Base-by-base conservation (phyloP, 2,888 invertebrate genomes). In the Catocala fraxini region DNA sequence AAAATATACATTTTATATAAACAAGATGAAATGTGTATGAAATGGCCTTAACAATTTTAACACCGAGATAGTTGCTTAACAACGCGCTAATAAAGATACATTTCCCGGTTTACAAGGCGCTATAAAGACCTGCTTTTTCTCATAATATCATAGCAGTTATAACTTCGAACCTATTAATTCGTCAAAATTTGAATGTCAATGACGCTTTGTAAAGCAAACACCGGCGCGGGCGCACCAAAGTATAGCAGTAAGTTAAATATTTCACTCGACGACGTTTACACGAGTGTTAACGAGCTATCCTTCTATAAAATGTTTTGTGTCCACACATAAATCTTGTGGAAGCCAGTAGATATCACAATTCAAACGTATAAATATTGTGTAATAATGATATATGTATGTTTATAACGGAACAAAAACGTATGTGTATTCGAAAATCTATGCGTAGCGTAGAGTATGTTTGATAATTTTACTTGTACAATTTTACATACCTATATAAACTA, bases 261-360 rank as follows among this genome's bases (percentile, higher is more conserved):
- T 89, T 92, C 87, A 91, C 84, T 77, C 71, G 70, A 67, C 69
- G 89, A 90, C 91, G 77, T 91, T 92, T 88, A 94, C 93, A 90
- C 80, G 83, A 85, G 93, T 91, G 93, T 93, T 94, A 94, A 94
- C 93, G 93, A 94, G 89, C 75, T 78, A 80, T 77, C 83, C 87
- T 84, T 77, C 89, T 84, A 92, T 92, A 93, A 93, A 93, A 88
- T 63, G 83, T 87, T 86, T 91, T 90, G 88, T 89, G 83, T 83
- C 77, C 80, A 76, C 64, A 87, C 88, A 92, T 93, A 93, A 93
- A 93, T 93, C 93, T 89, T 81, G 75, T 75, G 73, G 72, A 79
- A 75, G 71, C 75, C 77, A 80, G 77, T 84, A 77, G 77, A 83
- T 87, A 88, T 83, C 82, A 88, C 84, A 89, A 91, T 89, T 80